Percentiles rank a stretch among this genome's conserved stretches.
Evolutionary conservation across 2,888 invertebrate species (phyloP).

Genomic region (Synergus laeviventris): DNA sequence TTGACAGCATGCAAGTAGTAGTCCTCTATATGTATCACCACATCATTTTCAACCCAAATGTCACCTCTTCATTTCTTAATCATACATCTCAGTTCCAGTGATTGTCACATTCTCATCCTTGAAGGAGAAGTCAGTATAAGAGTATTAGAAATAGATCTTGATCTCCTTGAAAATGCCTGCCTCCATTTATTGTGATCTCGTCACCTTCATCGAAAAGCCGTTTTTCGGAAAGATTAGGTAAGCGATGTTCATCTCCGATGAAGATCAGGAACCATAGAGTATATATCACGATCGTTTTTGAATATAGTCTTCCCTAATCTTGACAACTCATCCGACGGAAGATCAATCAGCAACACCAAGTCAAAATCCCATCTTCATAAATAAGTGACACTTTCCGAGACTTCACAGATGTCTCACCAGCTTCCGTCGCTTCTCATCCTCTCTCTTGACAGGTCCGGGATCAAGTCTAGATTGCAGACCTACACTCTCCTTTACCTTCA

Average conservation of each 20-base stretch:
- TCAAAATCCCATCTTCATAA: background rate
- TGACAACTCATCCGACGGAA: conserved; percentile 22
- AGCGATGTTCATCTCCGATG: background rate
- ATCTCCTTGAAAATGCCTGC: background rate
- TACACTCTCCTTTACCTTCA: conserved; percentile 36
- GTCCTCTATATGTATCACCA: no score
- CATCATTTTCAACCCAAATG: no score
- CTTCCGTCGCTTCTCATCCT: conserved; percentile 25
- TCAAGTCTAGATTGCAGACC: background rate
- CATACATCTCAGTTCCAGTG: background rate
- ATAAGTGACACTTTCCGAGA: background rate
- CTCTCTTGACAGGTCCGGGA: background rate
- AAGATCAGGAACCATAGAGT: background rate
- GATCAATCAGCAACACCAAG: background rate
- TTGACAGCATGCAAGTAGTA: background rate
- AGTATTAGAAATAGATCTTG: background rate
- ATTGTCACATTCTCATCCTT: background rate
- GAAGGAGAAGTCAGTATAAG: background rate
- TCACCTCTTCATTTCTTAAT: background rate
- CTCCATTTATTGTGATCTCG: background rate
- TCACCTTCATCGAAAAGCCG: background rate
- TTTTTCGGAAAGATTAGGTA: background rate
- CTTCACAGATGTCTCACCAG: background rate
- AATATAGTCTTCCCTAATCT: background rate
- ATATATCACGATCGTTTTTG: no score